phyloP scores from a whole-genome alignment of 2,888 invertebrate genomes.

The Athalia cordata region DNA sequence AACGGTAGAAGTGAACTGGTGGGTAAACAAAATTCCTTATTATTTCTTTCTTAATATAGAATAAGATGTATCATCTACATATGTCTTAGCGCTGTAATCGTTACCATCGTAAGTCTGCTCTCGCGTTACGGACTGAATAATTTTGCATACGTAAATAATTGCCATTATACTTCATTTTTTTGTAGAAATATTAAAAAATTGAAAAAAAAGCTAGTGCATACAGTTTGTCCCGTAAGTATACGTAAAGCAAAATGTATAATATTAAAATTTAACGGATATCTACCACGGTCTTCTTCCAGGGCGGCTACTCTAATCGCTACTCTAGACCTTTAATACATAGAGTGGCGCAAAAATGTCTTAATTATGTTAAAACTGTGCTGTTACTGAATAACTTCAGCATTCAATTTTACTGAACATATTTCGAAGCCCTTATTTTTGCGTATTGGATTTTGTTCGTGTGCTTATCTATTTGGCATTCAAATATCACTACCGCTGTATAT shows the following conservation, averaged over 20 bases:
- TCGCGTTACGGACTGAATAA: neutral
- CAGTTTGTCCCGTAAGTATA: neutral
- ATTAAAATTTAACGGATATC: conserved; percentile 7
- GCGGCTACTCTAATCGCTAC: neutral
- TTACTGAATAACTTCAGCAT: too few species aligned
- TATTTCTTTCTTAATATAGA: neutral
- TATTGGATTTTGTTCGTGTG: neutral
- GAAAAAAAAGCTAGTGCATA: neutral
- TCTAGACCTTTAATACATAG: too few species aligned
- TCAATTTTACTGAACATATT: too few species aligned
- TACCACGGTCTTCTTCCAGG: neutral
- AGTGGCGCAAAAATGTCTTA: too few species aligned
- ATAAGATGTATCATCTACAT: too few species aligned
- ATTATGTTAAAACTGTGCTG: too few species aligned
- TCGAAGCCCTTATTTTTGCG: too few species aligned
- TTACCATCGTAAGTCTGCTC: neutral
- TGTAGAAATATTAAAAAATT: neutral
- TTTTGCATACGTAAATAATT: conserved; percentile 15
- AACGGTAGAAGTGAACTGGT: neutral
- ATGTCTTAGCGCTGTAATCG: too few species aligned
- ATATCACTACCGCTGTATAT: neutral
- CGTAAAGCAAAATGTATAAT: neutral
- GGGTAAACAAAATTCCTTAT: neutral
- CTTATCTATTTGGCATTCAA: conserved; percentile 21
- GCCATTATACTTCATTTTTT: neutral